Evolutionary conservation across 2,797 vertebrate genomes (phyloP).

Genomic region (Phoeniculus purpureus): DNA sequence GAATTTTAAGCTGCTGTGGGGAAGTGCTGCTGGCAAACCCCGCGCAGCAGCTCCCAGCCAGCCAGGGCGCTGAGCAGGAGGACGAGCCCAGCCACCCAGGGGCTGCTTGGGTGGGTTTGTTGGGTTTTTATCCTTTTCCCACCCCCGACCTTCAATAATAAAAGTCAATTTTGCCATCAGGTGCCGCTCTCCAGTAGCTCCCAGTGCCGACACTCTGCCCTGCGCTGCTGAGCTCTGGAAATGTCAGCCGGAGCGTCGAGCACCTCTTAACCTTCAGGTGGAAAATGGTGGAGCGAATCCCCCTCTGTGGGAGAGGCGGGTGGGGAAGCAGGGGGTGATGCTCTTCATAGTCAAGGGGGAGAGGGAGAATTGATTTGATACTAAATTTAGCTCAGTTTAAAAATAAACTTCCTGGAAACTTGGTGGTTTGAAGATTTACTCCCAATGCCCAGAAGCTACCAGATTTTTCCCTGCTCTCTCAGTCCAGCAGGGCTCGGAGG

Average conservation of each 20-base stretch:
- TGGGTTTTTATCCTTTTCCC: not conserved
- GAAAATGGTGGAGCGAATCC: not conserved
- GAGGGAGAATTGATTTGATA: not conserved
- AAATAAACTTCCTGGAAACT: slow-evolving; percentile 21
- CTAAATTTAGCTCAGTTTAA: slow-evolving; percentile 20
- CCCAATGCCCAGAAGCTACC: not conserved
- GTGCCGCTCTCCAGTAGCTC: not conserved
- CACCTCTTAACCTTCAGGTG: slow-evolving; percentile 31
- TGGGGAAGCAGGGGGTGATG: not conserved
- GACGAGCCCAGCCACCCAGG: not conserved
- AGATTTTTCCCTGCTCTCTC: accelerated
- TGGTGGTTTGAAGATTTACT: not conserved
- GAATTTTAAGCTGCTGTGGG: not conserved
- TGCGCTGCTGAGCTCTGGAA: not conserved
- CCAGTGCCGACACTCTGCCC: not conserved
- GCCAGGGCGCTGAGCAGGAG: not conserved
- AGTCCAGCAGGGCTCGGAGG: accelerated
- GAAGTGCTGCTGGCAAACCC: accelerated
- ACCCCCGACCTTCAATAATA: accelerated
- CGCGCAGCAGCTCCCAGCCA: not conserved
- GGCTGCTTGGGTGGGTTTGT: no score
- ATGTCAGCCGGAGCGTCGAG: not conserved
- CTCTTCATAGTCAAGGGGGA: not conserved
- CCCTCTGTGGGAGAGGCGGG: not conserved
- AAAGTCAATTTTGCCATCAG: not conserved